Percentiles rank a stretch among this genome's conserved stretches.
Evolutionary conservation across 2,797 vertebrate species (phyloP).

Genomic region (Harpagifer antarcticus): DNA sequence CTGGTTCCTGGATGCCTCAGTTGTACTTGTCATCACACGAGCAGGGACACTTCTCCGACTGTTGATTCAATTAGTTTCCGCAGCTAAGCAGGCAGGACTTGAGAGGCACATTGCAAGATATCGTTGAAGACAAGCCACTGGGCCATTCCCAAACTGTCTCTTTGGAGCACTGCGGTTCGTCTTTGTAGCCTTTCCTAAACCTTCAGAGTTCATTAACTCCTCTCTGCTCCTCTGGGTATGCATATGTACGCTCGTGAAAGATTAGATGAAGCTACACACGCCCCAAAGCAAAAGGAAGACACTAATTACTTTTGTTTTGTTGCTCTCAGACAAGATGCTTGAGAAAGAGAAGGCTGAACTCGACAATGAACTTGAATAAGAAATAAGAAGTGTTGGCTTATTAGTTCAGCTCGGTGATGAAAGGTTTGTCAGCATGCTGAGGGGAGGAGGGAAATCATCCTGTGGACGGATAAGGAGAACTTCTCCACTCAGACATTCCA

Average conservation of each 20-base stretch:
- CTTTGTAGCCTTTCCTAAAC: slow-evolving; percentile 49
- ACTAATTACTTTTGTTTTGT: slow-evolving; percentile 74
- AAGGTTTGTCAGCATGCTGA: slow-evolving; percentile 50
- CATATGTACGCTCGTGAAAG: slow-evolving; percentile 38
- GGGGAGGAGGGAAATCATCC: slow-evolving; percentile 32
- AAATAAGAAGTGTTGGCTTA: slow-evolving; percentile 47
- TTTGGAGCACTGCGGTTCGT: slow-evolving; percentile 43
- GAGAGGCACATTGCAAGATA: slow-evolving; percentile 51
- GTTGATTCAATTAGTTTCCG: slow-evolving; percentile 71
- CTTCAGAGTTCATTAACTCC: slow-evolving; percentile 59
- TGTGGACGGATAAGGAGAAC: slow-evolving; percentile 55
- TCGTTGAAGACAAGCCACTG: slow-evolving; percentile 54
- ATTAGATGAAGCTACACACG: slow-evolving; percentile 60
- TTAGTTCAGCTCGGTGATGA: slow-evolving; percentile 59
- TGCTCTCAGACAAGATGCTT: slow-evolving; percentile 53
- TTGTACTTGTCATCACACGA: slow-evolving; percentile 63
- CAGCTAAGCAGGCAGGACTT: slow-evolving; percentile 52
- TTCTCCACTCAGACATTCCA: slow-evolving; percentile 5
- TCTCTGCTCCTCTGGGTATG: slow-evolving; percentile 51
- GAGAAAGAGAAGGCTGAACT: slow-evolving; percentile 44
- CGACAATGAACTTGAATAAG: slow-evolving; percentile 56
- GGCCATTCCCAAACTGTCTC: slow-evolving; percentile 37
- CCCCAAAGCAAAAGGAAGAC: slow-evolving; percentile 49
- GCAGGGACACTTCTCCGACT: slow-evolving; percentile 40
- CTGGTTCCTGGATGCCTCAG: slow-evolving; percentile 51